These are phyloP conservation scores for Halyomorpha halys DNA, from an alignment of 1,140 invertebrate genomes.

Conservation along the genomic window DNA sequence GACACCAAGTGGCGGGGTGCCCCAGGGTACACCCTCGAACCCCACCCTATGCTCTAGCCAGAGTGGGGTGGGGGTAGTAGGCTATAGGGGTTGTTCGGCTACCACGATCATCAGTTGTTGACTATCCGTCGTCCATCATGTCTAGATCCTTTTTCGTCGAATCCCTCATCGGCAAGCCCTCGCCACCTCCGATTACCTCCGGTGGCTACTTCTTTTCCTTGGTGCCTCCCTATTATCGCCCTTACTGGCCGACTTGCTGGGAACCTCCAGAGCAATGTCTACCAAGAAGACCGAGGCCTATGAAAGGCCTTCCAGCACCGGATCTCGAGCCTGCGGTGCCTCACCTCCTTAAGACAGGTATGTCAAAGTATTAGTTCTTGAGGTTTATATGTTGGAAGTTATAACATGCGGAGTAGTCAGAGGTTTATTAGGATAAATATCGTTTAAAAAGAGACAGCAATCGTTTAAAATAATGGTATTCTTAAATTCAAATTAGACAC, in stretches of 20 bases:
- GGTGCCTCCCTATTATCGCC: constrained; percentile 16
- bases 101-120: neutral
- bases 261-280: constrained; percentile 4
- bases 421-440: neutral
- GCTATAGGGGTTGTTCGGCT: constrained; percentile 1
- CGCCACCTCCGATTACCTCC: constrained; percentile 20
- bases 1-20: constrained; percentile 1
- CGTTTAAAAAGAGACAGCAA: too few species aligned
- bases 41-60: neutral
- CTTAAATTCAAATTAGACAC: too few species aligned
- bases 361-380: neutral
- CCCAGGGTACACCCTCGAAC: too few species aligned
- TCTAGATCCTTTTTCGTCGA: constrained; percentile 31
- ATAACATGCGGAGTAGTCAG: neutral
- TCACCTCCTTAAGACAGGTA: constrained; percentile 8
- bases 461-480: too few species aligned
- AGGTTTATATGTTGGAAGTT: neutral
- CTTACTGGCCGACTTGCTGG: constrained; percentile 22
- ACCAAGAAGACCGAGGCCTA: constrained; percentile 4
- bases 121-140: constrained; percentile 18
- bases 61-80: neutral
- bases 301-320: constrained; percentile 1
- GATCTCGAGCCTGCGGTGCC: neutral
- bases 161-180: constrained; percentile 27
- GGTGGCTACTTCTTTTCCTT: constrained; percentile 19